phyloP scores from a whole-genome alignment of 2,797 vertebrate genomes.

The Alexandromys oeconomus region DNA sequence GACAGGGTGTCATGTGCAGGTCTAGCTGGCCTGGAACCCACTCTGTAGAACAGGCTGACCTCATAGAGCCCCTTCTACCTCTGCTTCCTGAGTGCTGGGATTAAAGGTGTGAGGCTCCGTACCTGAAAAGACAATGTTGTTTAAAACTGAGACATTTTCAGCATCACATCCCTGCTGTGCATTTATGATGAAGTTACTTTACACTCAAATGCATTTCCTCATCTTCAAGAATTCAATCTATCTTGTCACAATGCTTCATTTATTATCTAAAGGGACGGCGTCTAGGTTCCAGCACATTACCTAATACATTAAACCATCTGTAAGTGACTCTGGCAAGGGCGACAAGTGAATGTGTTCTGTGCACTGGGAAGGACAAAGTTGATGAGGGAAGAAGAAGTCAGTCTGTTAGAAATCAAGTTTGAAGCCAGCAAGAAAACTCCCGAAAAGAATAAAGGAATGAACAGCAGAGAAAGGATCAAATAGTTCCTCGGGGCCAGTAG shows the following conservation, averaged over 20 bases:
- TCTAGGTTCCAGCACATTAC: background rate
- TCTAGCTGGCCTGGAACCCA: background rate
- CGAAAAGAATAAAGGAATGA: background rate
- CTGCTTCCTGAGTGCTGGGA: background rate
- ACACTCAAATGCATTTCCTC: constrained; percentile 42
- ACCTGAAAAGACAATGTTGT: background rate
- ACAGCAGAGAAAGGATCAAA: background rate
- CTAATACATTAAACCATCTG: background rate
- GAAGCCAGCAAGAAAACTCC: background rate
- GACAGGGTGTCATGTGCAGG: background rate
- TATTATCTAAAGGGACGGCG: background rate
- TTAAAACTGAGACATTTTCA: constrained; percentile 22
- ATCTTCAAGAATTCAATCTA: background rate
- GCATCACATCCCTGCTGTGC: background rate
- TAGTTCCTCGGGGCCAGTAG: too few species aligned
- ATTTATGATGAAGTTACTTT: background rate
- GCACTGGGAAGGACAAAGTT: background rate
- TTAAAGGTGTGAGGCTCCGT: background rate
- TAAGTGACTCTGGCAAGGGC: background rate
- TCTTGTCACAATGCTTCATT: background rate
- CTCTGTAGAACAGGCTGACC: background rate
- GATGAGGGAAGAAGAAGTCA: background rate
- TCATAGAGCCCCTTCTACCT: background rate
- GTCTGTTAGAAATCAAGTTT: background rate
- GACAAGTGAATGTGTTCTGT: background rate